These are phyloP conservation scores for Stomorhina lunata DNA, from an alignment of 2,888 invertebrate genomes.

Conservation along the genomic window DNA sequence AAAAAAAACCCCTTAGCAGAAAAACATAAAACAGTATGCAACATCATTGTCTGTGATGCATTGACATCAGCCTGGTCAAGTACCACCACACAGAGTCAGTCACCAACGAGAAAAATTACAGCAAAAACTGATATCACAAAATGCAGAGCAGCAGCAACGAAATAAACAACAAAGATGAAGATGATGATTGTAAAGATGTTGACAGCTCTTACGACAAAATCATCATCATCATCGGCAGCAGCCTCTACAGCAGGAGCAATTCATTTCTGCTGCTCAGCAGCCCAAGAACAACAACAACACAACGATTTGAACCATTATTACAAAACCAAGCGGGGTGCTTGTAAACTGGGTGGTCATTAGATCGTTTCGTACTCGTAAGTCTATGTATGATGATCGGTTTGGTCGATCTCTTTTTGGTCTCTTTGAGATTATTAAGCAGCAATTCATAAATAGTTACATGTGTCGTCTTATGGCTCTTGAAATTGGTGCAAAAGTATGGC, in stretches of 20 bases:
- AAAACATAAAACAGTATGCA: slow-evolving; percentile 33
- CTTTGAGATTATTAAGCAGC: slow-evolving; percentile 20
- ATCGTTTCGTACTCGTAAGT: too few species aligned
- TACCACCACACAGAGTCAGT: slow-evolving; percentile 27
- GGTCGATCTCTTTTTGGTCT: not conserved
- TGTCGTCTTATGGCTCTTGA: slow-evolving; percentile 39
- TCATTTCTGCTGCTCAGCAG: slow-evolving; percentile 32
- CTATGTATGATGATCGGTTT: too few species aligned
- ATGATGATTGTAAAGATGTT: slow-evolving; percentile 61
- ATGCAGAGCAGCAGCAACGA: slow-evolving; percentile 18
- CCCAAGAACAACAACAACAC: too few species aligned
- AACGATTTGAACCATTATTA: slow-evolving; percentile 54
- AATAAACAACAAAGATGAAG: slow-evolving; percentile 48
- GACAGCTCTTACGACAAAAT: slow-evolving; percentile 65
- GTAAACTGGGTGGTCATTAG: slow-evolving; percentile 64
- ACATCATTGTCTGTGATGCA: not conserved
- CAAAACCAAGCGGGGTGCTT: slow-evolving; percentile 62
- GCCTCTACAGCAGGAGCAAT: slow-evolving; percentile 41
- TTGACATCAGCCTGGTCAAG: slow-evolving; percentile 51
- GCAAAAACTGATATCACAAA: slow-evolving; percentile 28
- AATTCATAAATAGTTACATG: slow-evolving; percentile 59
- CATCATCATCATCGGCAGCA: slow-evolving; percentile 45
- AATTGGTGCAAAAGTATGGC: not conserved
- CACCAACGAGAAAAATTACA: not conserved
- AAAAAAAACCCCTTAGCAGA: not conserved